These are phyloP conservation scores for Trichopoda pennipes DNA, from an alignment of 2,888 invertebrate species.

Conservation along the genomic window DNA sequence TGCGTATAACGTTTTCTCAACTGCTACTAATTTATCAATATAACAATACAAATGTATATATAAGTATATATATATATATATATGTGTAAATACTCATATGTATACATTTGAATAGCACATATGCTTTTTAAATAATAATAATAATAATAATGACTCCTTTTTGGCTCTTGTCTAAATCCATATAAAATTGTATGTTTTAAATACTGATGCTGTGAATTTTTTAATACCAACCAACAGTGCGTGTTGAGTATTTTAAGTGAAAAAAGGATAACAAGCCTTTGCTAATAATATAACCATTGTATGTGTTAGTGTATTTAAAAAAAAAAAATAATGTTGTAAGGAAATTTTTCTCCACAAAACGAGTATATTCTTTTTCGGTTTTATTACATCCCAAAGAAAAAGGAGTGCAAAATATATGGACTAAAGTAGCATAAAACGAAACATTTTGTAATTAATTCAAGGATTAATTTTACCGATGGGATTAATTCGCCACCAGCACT, in stretches of 20 bases:
- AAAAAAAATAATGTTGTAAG: slow-evolving; percentile 12
- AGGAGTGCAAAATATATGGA: slow-evolving; percentile 7
- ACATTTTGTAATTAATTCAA: slow-evolving; percentile 69
- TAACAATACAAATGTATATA: no score
- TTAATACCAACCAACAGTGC: no score
- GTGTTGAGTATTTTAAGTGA: background rate
- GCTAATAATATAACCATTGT: background rate
- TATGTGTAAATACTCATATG: background rate
- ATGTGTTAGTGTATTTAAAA: background rate
- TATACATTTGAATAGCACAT: slow-evolving; percentile 24
- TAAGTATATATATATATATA: no score
- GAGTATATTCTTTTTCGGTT: background rate
- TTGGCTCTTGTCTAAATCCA: slow-evolving; percentile 52
- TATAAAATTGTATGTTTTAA: slow-evolving; percentile 49
- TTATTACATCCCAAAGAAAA: background rate
- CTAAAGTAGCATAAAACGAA: slow-evolving; percentile 23
- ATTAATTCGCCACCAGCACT: slow-evolving; percentile 64
- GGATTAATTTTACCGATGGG: slow-evolving; percentile 69
- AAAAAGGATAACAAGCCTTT: background rate
- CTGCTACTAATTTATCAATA: slow-evolving; percentile 17
- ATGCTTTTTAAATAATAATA: slow-evolving; percentile 50
- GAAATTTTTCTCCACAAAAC: slow-evolving; percentile 5
- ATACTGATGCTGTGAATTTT: background rate
- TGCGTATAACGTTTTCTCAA: slow-evolving; percentile 49
- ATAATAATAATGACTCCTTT: slow-evolving; percentile 47